These are phyloP conservation scores for Rhagonycha lutea DNA, from an alignment of 2,888 invertebrate species.

Conservation along the genomic window DNA sequence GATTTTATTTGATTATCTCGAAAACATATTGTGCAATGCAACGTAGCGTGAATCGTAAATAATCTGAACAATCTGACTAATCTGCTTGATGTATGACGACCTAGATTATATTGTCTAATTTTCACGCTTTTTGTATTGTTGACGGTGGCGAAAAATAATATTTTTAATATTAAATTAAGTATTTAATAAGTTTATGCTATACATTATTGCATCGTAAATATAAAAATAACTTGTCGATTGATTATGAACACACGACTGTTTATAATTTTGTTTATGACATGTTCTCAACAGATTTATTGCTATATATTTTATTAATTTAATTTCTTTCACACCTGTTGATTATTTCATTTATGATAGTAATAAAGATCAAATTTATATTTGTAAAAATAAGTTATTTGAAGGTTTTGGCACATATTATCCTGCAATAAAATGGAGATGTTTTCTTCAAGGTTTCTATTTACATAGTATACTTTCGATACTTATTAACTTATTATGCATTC, in stretches of 20 bases:
- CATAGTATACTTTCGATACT: not conserved
- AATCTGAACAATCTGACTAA: slow-evolving; percentile 30
- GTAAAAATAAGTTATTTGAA: not conserved
- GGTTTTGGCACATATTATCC: not conserved
- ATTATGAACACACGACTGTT: not conserved
- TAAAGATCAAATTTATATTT: not conserved
- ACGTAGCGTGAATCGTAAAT: slow-evolving; percentile 35
- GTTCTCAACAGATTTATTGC: not conserved
- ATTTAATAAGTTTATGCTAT: not conserved
- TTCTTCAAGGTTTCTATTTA: not conserved
- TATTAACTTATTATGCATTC: too few species aligned
- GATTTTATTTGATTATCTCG: slow-evolving; percentile 35
- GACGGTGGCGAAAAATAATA: not conserved
- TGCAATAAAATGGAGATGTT: not conserved
- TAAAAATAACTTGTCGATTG: not conserved
- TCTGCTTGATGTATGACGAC: slow-evolving; percentile 15
- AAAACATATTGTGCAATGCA: slow-evolving; percentile 34
- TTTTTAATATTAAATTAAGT: not conserved
- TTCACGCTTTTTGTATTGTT: not conserved
- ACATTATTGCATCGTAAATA: not conserved
- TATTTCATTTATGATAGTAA: not conserved
- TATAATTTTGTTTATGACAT: not conserved
- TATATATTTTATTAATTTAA: not conserved
- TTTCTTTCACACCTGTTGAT: not conserved
- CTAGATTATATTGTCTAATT: slow-evolving; percentile 7